Evolutionary conservation across 2,888 invertebrate species (phyloP), one percentile per base, ranked within the genome.

Genomic region (Drosophila melanosoma): DNA sequence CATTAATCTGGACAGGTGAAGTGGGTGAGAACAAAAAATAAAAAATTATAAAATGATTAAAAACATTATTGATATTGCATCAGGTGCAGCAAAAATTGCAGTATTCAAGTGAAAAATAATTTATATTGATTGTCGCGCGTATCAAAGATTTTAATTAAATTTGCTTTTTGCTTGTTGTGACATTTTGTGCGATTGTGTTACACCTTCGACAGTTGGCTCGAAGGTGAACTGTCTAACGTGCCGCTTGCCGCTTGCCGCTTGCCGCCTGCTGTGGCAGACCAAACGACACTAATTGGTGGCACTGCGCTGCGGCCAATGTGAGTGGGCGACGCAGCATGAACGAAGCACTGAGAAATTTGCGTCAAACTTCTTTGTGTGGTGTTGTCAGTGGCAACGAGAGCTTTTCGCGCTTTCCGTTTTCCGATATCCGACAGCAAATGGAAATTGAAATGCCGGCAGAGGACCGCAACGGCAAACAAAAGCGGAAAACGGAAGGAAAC

Each of bases 81-180:
- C 54, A 40, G 51, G 11, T 8, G 48, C 48, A 54, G 54, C 68
- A 33, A 40, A 59, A 63, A 69, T 26, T 49, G 48, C 70, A n/a
- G 20, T 59, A 64, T 45, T 58, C 51, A 59, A 54, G 54, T 48
- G 56, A 48, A 62, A 74, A 76, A 79, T 83, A 83, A 81, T 83
- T 79, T 68, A 57, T 54, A 36, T 38, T 57, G 56, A 75, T 80
- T 81, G 62, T 71, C 48, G 72, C 72, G 60, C 58, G 72, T 85
- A 69, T 74, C 76, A 76, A 89, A 77, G 61, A 76, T 72, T 87
- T 85, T 89, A 85, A 89, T 85, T 84, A 85, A 87, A 75, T 74
- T 51, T 45, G 61, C 48, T 61, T 67, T 66, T 59, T 66, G 62
- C 32, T 51, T 61, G 69, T 52, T 71, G 60, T 76, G 63, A 53